These are phyloP conservation scores for Myocastor coypus DNA, from an alignment of 2,113 vertebrate genomes.

Conservation along the genomic window DNA sequence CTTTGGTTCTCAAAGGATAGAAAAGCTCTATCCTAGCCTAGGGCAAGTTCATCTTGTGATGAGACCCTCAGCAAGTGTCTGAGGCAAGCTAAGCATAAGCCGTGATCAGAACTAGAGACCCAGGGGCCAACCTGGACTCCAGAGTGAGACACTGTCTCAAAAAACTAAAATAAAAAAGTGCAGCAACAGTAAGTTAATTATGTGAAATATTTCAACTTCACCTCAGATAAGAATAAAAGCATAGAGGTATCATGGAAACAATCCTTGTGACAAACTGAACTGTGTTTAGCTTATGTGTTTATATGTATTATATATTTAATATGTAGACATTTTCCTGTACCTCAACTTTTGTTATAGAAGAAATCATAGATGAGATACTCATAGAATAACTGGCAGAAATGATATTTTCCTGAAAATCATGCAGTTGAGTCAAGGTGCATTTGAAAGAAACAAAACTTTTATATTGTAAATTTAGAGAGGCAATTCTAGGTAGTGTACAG, in stretches of 20 bases:
- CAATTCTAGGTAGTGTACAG: neutral
- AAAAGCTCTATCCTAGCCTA: neutral
- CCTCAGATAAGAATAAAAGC: neutral
- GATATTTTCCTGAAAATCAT: neutral
- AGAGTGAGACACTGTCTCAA: too few species aligned
- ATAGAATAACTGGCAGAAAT: neutral
- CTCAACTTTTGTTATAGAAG: constrained; percentile 20
- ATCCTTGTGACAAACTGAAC: neutral
- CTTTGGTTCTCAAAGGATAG: neutral
- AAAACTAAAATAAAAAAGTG: too few species aligned
- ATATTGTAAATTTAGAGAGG: neutral
- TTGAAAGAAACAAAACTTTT: neutral
- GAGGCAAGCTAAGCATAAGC: neutral
- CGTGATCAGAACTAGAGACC: neutral
- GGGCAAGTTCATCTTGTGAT: neutral
- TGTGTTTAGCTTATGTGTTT: constrained; percentile 23
- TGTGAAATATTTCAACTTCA: constrained; percentile 18
- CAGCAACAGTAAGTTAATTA: neutral
- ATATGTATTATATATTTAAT: neutral
- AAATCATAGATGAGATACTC: constrained; percentile 7
- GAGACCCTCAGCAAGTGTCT: neutral
- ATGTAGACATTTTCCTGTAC: constrained; percentile 15
- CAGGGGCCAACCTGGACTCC: too few species aligned
- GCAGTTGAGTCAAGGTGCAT: neutral
- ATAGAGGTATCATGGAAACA: neutral